Conservation (phyloP, 2,797 vertebrate genomes). For the Tapirus indicus region DNA sequence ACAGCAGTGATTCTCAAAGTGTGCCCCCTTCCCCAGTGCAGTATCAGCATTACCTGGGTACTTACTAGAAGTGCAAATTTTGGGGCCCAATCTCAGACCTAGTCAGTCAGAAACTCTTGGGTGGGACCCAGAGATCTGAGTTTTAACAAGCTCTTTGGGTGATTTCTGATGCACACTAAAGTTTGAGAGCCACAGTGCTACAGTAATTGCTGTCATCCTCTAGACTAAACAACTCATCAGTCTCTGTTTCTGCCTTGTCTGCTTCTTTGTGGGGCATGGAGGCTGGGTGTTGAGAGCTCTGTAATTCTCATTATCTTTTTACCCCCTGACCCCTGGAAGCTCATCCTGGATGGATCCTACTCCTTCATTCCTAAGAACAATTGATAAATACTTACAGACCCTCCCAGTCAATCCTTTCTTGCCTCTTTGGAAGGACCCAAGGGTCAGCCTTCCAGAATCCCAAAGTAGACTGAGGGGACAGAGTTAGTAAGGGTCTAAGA, state of each 20-base stretch:
- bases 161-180: not conserved
- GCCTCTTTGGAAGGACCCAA: not conserved
- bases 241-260: not conserved
- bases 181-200: not conserved
- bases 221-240: not conserved
- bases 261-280: too few species aligned
- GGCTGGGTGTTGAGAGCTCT: not conserved
- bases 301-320: not conserved
- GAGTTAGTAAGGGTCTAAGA: not conserved
- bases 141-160: too few species aligned
- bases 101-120: not conserved
- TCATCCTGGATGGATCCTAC: not conserved
- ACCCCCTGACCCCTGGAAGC: not conserved
- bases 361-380: not conserved
- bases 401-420: not conserved
- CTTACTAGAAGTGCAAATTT: not conserved
- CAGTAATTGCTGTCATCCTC: not conserved
- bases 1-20: not conserved
- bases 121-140: not conserved
- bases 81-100: not conserved
- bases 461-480: not conserved
- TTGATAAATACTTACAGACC: not conserved
- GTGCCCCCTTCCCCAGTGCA: not conserved
- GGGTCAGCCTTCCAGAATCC: not conserved
- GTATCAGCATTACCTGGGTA: not conserved